Evolutionary conservation across 1,140 invertebrate genomes (phyloP).

Genomic region (Diuraphis noxia): DNA sequence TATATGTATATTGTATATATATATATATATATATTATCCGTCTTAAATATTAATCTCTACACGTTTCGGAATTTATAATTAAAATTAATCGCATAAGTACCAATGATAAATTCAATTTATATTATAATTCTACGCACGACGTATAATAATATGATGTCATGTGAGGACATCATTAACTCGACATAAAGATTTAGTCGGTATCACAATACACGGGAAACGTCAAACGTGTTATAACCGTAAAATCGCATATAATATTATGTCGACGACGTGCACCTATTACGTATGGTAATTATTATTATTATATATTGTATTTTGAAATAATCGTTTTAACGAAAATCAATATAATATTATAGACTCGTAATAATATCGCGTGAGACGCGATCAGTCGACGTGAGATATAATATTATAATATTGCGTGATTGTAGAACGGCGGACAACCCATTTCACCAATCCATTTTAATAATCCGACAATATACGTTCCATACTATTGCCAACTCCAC

Average conservation of each 20-base stretch:
- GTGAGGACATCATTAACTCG: background rate
- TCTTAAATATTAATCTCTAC: background rate
- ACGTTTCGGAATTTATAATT: background rate
- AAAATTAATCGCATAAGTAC: background rate
- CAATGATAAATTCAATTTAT: constrained; percentile 11
- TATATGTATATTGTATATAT: background rate
- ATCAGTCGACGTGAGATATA: background rate
- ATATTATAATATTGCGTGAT: background rate
- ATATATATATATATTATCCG: background rate
- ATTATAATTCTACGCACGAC: background rate
- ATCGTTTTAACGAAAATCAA: constrained; percentile 6
- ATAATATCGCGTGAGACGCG: constrained; percentile 25
- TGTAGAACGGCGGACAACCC: background rate
- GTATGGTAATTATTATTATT: constrained; percentile 4
- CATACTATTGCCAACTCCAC: background rate
- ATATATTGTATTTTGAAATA: background rate
- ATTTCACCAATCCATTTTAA: constrained; percentile 25
- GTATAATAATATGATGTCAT: constrained; percentile 1
- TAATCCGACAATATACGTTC: constrained; percentile 1
- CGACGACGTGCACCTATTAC: background rate
- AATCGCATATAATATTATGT: background rate
- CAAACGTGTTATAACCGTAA: background rate
- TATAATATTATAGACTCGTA: background rate
- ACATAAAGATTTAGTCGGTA: constrained; percentile 3
- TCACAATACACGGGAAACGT: background rate